phyloP scores from a whole-genome alignment of 2,113 vertebrate genomes.

The Guaruba guarouba region DNA sequence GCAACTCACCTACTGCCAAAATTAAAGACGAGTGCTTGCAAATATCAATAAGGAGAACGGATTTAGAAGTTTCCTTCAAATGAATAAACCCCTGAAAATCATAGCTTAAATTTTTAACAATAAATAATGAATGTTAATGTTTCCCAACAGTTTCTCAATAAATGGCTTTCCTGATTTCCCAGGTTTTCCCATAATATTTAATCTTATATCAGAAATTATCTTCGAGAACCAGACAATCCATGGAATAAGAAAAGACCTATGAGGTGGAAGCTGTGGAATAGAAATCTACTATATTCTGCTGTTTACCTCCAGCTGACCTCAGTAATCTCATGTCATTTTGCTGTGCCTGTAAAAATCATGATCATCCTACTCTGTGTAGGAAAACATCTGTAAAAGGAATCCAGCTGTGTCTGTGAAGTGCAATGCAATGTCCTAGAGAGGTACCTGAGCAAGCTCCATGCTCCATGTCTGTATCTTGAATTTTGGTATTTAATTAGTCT shows the following conservation, averaged over 20 bases:
- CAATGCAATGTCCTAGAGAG: neutral
- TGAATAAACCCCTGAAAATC: neutral
- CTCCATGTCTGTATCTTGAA: neutral
- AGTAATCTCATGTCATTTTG: neutral
- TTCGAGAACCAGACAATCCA: neutral
- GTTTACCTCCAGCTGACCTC: neutral
- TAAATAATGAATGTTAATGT: neutral
- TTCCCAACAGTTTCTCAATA: neutral
- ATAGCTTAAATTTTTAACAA: neutral
- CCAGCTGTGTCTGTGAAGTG: neutral
- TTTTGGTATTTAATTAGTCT: neutral
- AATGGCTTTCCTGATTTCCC: neutral
- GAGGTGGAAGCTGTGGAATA: neutral
- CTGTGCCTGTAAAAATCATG: neutral
- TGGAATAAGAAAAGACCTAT: neutral
- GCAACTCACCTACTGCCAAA: neutral
- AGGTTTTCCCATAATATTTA: neutral
- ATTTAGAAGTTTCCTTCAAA: neutral
- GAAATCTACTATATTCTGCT: neutral
- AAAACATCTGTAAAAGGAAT: constrained; percentile 26
- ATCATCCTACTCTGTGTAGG: neutral
- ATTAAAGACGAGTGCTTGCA: neutral
- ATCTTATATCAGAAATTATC: neutral
- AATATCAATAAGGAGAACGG: neutral
- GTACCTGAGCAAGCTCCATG: neutral